Conservation (phyloP, 2,888 invertebrate species). For the Petrolisthes cinctipes region DNA sequence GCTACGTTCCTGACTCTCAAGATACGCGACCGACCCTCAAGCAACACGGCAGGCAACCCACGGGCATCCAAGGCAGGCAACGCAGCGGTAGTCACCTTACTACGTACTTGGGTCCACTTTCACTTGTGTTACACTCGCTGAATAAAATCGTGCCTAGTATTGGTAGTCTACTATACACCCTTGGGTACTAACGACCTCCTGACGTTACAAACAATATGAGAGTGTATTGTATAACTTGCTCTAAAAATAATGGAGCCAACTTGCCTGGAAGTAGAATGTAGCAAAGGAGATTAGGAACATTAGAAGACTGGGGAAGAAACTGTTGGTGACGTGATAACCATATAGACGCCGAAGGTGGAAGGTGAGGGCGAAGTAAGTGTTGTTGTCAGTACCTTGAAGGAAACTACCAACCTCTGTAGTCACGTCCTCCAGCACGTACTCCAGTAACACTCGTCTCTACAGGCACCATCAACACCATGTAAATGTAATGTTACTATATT, state of each 20-base stretch:
- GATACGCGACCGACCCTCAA: too few species aligned
- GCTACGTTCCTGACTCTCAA: too few species aligned
- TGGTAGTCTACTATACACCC: not conserved
- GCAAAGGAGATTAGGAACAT: constrained; percentile 59
- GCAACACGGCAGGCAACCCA: too few species aligned
- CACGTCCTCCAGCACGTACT: constrained; percentile 54
- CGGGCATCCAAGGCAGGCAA: too few species aligned
- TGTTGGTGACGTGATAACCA: constrained; percentile 61
- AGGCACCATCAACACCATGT: not conserved
- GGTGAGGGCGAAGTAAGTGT: constrained; percentile 59
- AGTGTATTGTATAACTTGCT: too few species aligned
- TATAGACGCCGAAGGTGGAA: constrained; percentile 55
- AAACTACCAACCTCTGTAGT: constrained; percentile 50
- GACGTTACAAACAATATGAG: too few species aligned
- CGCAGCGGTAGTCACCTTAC: too few species aligned
- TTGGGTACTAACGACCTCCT: too few species aligned
- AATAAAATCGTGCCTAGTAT: too few species aligned
- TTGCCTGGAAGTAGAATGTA: constrained; percentile 59
- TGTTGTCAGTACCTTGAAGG: constrained; percentile 60
- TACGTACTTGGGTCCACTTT: too few species aligned
- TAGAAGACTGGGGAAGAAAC: constrained; percentile 59
- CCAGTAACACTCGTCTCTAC: constrained; percentile 53
- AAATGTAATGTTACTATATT: too few species aligned
- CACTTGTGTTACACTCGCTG: too few species aligned
- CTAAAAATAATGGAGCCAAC: not conserved